Base-by-base conservation (phyloP, 92 coral and sea anemone genomes). In the Virgularia gustaviana region DNA sequence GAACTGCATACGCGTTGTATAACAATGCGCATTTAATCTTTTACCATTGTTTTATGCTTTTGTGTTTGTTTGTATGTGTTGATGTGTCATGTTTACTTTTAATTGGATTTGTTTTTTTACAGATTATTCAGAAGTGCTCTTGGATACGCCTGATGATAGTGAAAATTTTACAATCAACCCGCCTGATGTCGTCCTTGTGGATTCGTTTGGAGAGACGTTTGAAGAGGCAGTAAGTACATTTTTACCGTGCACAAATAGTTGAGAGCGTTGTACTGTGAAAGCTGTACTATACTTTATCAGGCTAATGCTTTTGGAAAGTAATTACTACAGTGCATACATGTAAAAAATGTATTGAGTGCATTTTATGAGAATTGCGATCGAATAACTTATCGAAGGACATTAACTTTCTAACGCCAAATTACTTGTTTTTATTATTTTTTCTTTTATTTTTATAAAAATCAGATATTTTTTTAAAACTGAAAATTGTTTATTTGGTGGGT, bases 211-310 rank as follows among this genome's bases (percentile, higher is more conserved):
- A 57, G 81, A 89, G 33, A 64, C 60, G 35, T 92, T 92, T 73
- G 81, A 82, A 54, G 84, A 92, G 63, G 98, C 96, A 15, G 97
- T 91, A 76, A 91, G 96, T 81, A 41, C 2, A 30, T 9, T 23
- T 13, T 22, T 30, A 22, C 24, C 65, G 31, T 27, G 62, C 31
- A 25, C 25, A 57, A 25, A 13, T 57, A n/a, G n/a, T n/a, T n/a
- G 19, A 13, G 0, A 2, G n/a, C 19, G 13, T 20, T 13, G 4
- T 43, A 43, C 51, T 43, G 19, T 13, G 19, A 4, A 16, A 43
- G n/a, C 13, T 16, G n/a, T 43, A 13, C n/a, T 4, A 43, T 4
- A 43, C 13, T 4, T 43, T 43, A 20, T 13, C 13, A 1, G 19
- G 51, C 1, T 43, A n/a, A 43, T 11, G 49, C n/a, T 43, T n/a